Evolutionary conservation across 2,888 invertebrate genomes (phyloP), one percentile per base, ranked within the genome.

Genomic region (Tipula vernalis): DNA sequence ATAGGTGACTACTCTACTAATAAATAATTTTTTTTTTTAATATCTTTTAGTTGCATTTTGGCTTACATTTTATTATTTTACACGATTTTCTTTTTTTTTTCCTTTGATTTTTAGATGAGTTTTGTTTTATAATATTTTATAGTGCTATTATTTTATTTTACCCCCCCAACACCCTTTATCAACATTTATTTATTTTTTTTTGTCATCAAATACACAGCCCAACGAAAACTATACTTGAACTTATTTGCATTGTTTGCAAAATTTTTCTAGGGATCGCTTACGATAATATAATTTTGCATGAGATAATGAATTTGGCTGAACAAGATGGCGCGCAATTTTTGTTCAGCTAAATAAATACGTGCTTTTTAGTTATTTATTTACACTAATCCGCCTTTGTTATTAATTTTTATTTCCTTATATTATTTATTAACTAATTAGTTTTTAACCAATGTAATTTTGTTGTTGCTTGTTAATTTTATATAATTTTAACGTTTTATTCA

Each of bases 21-120:
- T 44, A 86, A 39, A 39, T 44, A 86, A 18, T 86, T 86, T 86
- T 44, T 86, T 44, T 86, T 44, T 86, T 86, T 47, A 15, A 13
- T 86, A 12, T 44, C 44, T 44, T 36, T 86, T 86, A 47, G 42
- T 36, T 86, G 15, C 36, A 47, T 86, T 44, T 86, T 42, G 42
- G 28, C 36, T 44, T 86, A 44, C 44, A 28, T 47, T 85, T 47
- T 86, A 15, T 85, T 15, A 36, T 86, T 86, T 86, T 47, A 36
- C 42, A 85, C 42, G 2, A 28, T 28, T 42, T 86, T 86, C 47
- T 36, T n/a, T n/a, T n/a, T n/a, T n/a, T n/a, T n/a, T n/a, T n/a
- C n/a, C n/a, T n/a, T 86, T 47, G 4, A 44, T 47, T 86, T 15
- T 15, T 57, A 57, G 51, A 57, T 57, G 51, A 57, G 51, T 57